Evolutionary conservation across 2,113 vertebrate genomes (phyloP).

Genomic region (Labeo rohita): DNA sequence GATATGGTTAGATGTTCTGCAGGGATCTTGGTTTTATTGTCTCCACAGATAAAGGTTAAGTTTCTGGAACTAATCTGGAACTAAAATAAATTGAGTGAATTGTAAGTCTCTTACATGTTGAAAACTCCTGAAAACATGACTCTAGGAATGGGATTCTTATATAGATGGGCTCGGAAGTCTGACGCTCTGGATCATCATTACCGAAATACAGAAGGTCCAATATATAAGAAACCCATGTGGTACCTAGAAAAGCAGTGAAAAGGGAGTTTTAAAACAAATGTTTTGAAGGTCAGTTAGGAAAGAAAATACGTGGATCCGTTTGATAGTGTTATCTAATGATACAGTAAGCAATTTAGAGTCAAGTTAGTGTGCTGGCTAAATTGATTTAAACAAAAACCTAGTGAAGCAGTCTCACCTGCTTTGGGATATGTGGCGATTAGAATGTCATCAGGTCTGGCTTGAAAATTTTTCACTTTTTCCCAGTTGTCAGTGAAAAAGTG

Average conservation of each 20-base stretch:
- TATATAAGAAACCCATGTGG: constrained; percentile 79
- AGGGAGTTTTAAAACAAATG: not conserved
- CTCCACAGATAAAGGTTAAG: too few relatives aligned
- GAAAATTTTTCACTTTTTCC: constrained; percentile 75
- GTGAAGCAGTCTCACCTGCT: constrained; percentile 71
- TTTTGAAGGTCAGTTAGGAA: not conserved
- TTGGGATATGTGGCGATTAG: constrained; percentile 83
- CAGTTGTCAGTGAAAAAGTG: constrained; percentile 74
- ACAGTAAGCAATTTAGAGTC: not conserved
- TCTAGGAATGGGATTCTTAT: constrained; percentile 59
- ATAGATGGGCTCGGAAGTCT: constrained; percentile 62
- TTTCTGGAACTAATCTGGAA: too few relatives aligned
- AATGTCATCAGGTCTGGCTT: constrained; percentile 80
- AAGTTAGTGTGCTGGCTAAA: not conserved
- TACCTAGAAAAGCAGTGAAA: constrained; percentile 63
- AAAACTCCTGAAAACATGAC: not conserved
- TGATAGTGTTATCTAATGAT: not conserved
- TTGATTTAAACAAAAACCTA: not conserved
- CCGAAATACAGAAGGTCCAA: constrained; percentile 69
- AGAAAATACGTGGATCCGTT: not conserved
- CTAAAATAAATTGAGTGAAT: not conserved
- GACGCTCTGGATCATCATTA: constrained; percentile 56
- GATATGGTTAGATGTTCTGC: too few relatives aligned
- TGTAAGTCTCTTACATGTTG: constrained; percentile 19
- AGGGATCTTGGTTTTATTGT: too few relatives aligned